Evolutionary conservation across 1,140 invertebrate genomes (phyloP).

Genomic region (Apis dorsata): DNA sequence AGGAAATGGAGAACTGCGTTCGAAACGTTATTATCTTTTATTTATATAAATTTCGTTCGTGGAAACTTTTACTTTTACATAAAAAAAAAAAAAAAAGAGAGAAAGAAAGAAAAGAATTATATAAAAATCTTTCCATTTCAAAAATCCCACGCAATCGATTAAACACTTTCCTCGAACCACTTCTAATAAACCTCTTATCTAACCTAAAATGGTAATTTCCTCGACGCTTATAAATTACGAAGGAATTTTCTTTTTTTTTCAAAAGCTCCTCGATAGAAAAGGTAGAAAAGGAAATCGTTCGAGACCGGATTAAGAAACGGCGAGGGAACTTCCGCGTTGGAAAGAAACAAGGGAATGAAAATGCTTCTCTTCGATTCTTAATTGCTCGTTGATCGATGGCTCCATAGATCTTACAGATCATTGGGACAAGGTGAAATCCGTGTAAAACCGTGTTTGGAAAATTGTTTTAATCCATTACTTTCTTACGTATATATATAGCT

Average conservation of each 20-base stretch:
- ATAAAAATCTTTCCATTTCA: not conserved
- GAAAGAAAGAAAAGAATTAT: too few relatives aligned
- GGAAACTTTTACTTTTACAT: too few relatives aligned
- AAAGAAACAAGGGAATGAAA: not conserved
- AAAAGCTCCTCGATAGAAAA: too few relatives aligned
- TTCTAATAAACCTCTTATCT: too few relatives aligned
- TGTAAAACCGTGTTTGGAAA: not conserved
- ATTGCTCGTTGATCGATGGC: slow-evolving; percentile 15
- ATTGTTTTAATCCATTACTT: not conserved
- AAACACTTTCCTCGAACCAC: not conserved
- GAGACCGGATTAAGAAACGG: not conserved
- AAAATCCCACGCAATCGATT: not conserved
- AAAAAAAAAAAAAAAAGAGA: too few relatives aligned
- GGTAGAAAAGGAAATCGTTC: not conserved
- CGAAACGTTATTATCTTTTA: too few relatives aligned
- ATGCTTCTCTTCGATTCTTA: not conserved
- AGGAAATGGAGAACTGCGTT: too few relatives aligned
- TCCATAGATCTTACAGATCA: too few relatives aligned
- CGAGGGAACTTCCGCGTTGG: slow-evolving; percentile 1
- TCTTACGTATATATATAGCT: not conserved
- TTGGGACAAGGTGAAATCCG: slow-evolving; percentile 18
- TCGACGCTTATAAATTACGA: not conserved
- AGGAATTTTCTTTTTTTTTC: not conserved
- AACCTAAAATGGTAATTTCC: not conserved
- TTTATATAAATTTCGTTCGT: too few relatives aligned